Evolutionary conservation across 2,888 invertebrate species (phyloP).

Genomic region (Eugnorisma glareosa): DNA sequence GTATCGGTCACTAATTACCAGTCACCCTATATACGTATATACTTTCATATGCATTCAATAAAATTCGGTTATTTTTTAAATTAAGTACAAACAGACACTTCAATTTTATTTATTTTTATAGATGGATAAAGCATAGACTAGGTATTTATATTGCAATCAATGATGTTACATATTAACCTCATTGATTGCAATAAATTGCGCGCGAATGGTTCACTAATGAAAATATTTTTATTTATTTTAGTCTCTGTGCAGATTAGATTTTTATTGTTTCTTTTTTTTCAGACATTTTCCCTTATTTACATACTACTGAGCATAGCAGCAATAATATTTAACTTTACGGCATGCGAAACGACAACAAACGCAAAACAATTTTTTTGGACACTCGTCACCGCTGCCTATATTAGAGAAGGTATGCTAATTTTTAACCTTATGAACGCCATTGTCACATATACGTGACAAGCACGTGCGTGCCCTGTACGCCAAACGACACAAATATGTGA

Average conservation of each 20-base stretch:
- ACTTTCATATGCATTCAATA: too few species aligned
- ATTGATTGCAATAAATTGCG: not conserved
- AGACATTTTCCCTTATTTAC: slow-evolving; percentile 75
- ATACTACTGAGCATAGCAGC: slow-evolving; percentile 71
- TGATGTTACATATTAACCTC: too few species aligned
- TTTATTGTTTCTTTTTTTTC: slow-evolving; percentile 39
- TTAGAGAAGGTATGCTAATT: slow-evolving; percentile 68
- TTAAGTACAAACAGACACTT: too few species aligned
- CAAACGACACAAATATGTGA: too few species aligned
- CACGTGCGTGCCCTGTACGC: too few species aligned
- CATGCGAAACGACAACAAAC: slow-evolving; percentile 64
- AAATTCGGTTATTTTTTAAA: too few species aligned
- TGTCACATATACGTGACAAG: too few species aligned
- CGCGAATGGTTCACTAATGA: not conserved
- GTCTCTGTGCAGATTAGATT: not conserved
- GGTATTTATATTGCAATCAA: too few species aligned
- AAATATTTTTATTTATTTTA: not conserved
- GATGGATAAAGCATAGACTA: not conserved
- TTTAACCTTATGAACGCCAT: too few species aligned
- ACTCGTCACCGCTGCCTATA: slow-evolving; percentile 71
- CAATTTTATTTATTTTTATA: too few species aligned
- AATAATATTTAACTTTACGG: slow-evolving; percentile 69
- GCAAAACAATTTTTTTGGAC: slow-evolving; percentile 70
- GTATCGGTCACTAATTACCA: too few species aligned
- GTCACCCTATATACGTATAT: too few species aligned